Conservation (phyloP, 2,113 vertebrate species). For the Dunckerocampus dactyliophorus region DNA sequence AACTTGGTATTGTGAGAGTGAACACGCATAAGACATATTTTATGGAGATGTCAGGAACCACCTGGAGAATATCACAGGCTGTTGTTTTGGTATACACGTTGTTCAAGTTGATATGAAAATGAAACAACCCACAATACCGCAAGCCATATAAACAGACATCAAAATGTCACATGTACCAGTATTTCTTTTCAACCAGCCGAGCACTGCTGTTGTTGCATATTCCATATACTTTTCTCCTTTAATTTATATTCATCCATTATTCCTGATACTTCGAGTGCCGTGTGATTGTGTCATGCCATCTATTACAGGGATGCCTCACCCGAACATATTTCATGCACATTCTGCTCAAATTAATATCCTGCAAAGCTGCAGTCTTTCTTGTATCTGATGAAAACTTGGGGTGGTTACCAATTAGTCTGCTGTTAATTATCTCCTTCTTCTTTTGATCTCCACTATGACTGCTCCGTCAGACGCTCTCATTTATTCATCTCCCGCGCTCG, state of each 20-base stretch:
- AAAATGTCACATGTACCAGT: slow-evolving; percentile 26
- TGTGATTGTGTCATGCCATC: slow-evolving; percentile 40
- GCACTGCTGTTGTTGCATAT: slow-evolving; percentile 10
- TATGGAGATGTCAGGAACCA: not conserved
- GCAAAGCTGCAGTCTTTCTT: slow-evolving; percentile 64
- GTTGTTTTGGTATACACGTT: not conserved
- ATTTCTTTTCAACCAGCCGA: slow-evolving; percentile 7
- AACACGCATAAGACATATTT: not conserved
- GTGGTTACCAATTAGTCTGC: slow-evolving; percentile 78
- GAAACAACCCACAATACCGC: not conserved
- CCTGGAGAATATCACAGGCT: not conserved
- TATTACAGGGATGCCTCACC: slow-evolving; percentile 40
- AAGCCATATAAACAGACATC: slow-evolving; percentile 3
- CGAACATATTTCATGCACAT: slow-evolving; percentile 70
- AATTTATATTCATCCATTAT: slow-evolving; percentile 28
- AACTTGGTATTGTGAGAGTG: not conserved
- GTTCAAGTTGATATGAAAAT: not conserved
- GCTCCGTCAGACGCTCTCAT: slow-evolving; percentile 72
- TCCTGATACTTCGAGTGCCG: slow-evolving; percentile 26
- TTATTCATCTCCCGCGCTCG: slow-evolving; percentile 71
- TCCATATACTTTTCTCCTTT: slow-evolving; percentile 15
- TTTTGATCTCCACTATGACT: slow-evolving; percentile 76
- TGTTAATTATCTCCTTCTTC: slow-evolving; percentile 77
- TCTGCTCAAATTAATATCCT: slow-evolving; percentile 71
- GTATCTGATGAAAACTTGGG: slow-evolving; percentile 75